phyloP scores from a whole-genome alignment of 35 echinoderm and acorn worm genomes.

The Heliocidaris erythrogramma region DNA sequence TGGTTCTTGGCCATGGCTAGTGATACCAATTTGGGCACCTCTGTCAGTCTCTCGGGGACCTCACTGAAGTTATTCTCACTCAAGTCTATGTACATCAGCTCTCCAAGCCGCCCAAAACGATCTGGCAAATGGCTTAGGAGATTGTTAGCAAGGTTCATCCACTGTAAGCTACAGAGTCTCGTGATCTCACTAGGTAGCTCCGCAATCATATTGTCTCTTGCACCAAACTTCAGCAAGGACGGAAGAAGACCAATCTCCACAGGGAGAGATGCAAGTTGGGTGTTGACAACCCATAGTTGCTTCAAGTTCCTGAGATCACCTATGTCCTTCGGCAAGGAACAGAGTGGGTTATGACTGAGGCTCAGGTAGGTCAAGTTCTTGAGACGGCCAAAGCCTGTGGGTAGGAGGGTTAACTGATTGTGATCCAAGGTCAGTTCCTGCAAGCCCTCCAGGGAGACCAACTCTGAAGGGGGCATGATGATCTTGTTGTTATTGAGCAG shows the following conservation, averaged over 20 bases:
- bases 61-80: conserved; percentile 71
- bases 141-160: conserved; percentile 83
- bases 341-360: conserved; percentile 84
- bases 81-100: conserved; percentile 79
- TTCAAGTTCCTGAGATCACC: conserved; percentile 79
- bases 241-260: conserved; percentile 76
- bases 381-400: conserved; percentile 81
- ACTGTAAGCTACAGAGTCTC: conserved; percentile 64
- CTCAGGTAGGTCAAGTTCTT: conserved; percentile 82
- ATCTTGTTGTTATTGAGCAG: conserved; percentile 91
- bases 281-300: conserved; percentile 83
- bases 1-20: conserved; percentile 76
- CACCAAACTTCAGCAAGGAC: conserved; percentile 74
- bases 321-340: conserved; percentile 86
- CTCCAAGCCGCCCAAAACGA: conserved; percentile 68
- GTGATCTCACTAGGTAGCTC: conserved; percentile 69
- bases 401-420: conserved; percentile 84
- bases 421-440: conserved; percentile 86
- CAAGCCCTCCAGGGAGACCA: conserved; percentile 66
- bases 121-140: conserved; percentile 55
- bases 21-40: conserved; percentile 64
- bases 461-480: conserved; percentile 88
- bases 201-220: conserved; percentile 79
- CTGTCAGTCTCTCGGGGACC: conserved; percentile 54
- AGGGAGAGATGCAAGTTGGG: conserved; percentile 68